A percentile compares a stretch with the other conserved stretches of the same genome.
These are phyloP conservation scores for Takifugu bimaculatus DNA, from an alignment of 2,113 vertebrate genomes.

Conservation along the genomic window DNA sequence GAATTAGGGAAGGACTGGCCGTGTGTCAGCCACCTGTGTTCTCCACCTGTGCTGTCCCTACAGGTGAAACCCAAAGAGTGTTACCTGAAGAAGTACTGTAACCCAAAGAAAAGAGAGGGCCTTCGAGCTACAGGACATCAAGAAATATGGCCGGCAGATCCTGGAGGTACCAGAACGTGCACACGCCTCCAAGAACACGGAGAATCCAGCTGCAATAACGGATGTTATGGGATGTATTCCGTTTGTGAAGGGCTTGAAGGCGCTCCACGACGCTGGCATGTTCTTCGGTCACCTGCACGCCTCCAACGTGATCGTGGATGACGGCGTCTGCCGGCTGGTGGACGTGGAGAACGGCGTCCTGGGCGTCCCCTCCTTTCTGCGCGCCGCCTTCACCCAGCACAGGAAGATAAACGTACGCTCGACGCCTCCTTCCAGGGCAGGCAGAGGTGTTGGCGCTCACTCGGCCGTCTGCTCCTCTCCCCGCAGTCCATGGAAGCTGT, in stretches of 20 bases:
- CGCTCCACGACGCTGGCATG: constrained; percentile 88
- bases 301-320: constrained; percentile 87
- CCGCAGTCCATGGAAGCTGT: constrained; percentile 86
- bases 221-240: too few relatives aligned
- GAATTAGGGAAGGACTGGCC: too few relatives aligned
- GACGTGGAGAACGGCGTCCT: constrained; percentile 92
- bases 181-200: neutral
- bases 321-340: constrained; percentile 84
- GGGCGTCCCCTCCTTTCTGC: constrained; percentile 88
- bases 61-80: constrained; percentile 93
- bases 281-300: constrained; percentile 91
- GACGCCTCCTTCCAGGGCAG: neutral
- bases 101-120: constrained; percentile 91
- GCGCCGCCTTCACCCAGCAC: constrained; percentile 84
- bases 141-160: constrained; percentile 89
- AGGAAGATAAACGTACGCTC: constrained; percentile 90
- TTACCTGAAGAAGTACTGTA: constrained; percentile 94
- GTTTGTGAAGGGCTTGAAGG: constrained; percentile 81
- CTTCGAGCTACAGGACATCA: constrained; percentile 91
- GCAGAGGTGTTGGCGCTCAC: neutral
- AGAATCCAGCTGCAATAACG: too few relatives aligned
- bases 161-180: constrained; percentile 81
- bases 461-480: too few relatives aligned
- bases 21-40: too few relatives aligned
- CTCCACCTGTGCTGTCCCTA: neutral